phyloP scores from a whole-genome alignment of 2,113 vertebrate species.

The Phalacrocorax pelagicus region DNA sequence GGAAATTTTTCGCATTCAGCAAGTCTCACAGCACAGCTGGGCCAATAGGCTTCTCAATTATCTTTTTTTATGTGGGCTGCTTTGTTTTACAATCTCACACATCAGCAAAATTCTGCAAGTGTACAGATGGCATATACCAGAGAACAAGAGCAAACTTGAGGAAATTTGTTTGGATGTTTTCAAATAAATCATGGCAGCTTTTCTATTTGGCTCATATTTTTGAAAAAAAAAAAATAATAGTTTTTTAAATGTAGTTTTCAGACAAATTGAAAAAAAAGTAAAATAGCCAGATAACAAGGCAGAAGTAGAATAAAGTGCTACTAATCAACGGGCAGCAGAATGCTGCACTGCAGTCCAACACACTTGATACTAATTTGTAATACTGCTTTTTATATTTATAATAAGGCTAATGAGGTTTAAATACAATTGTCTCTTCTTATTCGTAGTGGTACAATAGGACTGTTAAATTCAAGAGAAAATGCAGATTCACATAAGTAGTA shows the following conservation, averaged over 20 bases:
- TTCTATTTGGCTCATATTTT: not conserved
- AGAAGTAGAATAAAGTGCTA: not conserved
- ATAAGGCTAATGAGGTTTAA: not conserved
- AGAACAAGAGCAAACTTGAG: not conserved
- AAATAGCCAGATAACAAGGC: not conserved
- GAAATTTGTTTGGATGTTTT: not conserved
- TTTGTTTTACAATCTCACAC: conserved; percentile 4
- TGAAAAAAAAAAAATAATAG: not conserved
- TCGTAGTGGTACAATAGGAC: not conserved
- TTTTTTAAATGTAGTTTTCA: not conserved
- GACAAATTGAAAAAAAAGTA: not conserved
- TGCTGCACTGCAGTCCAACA: not conserved
- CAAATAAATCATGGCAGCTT: not conserved
- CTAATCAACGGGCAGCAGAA: not conserved
- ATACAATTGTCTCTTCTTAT: not conserved
- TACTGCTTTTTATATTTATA: not conserved
- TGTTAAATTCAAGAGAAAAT: not conserved
- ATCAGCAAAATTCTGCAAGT: conserved; percentile 44
- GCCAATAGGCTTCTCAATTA: conserved; percentile 13
- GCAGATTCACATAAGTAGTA: not conserved
- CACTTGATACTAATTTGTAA: not conserved
- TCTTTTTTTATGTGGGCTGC: conserved; percentile 33
- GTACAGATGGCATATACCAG: conserved; percentile 25
- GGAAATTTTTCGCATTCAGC: conserved; percentile 17
- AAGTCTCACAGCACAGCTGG: conserved; percentile 47